These are phyloP conservation scores for Reticulitermes speratus DNA, from an alignment of 1,140 invertebrate genomes.

Conservation along the genomic window DNA sequence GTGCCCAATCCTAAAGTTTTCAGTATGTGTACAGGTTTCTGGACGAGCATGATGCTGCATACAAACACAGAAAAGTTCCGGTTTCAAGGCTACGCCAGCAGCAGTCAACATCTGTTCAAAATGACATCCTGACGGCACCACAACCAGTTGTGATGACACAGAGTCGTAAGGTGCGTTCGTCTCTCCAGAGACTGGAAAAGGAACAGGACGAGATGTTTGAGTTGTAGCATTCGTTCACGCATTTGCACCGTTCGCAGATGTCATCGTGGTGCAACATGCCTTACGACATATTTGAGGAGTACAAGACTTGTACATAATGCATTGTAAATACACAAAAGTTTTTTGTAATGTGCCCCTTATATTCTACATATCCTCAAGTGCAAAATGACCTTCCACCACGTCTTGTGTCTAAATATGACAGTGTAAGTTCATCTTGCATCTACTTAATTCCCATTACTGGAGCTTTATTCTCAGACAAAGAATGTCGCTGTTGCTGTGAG, in stretches of 20 bases:
- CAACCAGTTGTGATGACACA: conserved; percentile 73
- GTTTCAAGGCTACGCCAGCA: conserved; percentile 46
- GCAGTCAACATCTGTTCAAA: conserved; percentile 41
- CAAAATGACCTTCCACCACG: neutral
- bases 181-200: conserved; percentile 74
- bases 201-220: conserved; percentile 87
- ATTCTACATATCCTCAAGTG: neutral
- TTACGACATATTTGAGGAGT: conserved; percentile 15
- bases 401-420: neutral
- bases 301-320: conserved; percentile 8
- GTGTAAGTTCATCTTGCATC: neutral
- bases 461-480: neutral
- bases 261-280: neutral
- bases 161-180: conserved; percentile 72
- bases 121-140: conserved; percentile 41
- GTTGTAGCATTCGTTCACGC: conserved; percentile 68
- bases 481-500: too few relatives aligned
- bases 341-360: neutral
- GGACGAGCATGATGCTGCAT: conserved; percentile 39
- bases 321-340: neutral
- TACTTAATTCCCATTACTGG: neutral
- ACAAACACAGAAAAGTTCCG: conserved; percentile 42
- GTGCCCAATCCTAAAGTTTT: neutral
- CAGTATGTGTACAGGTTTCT: conserved; percentile 37
- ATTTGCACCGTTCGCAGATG: neutral